Evolutionary conservation across 1,140 invertebrate genomes (phyloP).

Genomic region (Nephotettix cincticeps): DNA sequence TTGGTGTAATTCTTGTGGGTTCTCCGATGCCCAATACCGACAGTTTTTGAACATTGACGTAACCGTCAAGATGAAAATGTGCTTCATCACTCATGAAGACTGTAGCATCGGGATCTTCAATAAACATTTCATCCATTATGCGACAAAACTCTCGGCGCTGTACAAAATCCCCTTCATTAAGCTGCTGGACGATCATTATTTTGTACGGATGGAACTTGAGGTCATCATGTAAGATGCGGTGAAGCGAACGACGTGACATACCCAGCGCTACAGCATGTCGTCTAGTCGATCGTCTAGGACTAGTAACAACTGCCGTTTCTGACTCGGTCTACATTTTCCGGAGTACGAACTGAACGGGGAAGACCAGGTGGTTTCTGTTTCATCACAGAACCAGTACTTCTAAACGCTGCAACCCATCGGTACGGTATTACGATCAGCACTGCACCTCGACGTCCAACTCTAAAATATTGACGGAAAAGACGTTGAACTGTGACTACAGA

Average conservation of each 20-base stretch:
- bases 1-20: neutral
- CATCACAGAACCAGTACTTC: neutral
- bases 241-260: neutral
- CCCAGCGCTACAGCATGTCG: neutral
- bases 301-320: constrained; percentile 17
- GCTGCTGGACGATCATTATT: constrained; percentile 13
- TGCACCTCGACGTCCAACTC: too few species aligned
- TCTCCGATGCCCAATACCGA: constrained; percentile 28
- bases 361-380: constrained; percentile 27
- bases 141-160: neutral
- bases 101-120: constrained; percentile 7
- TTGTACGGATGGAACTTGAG: constrained; percentile 1
- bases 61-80: constrained; percentile 44
- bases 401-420: constrained; percentile 4
- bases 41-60: constrained; percentile 38
- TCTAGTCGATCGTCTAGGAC: constrained; percentile 5
- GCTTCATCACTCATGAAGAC: constrained; percentile 40
- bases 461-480: neutral
- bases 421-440: constrained; percentile 29
- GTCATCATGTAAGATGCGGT: constrained; percentile 13
- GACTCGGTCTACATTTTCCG: constrained; percentile 29
- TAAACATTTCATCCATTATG: neutral
- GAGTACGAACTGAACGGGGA: constrained; percentile 29
- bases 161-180: constrained; percentile 7
- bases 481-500: constrained; percentile 19